Evolutionary conservation across 2,888 invertebrate genomes (phyloP).

Genomic region (Epistrophe grossulariae): DNA sequence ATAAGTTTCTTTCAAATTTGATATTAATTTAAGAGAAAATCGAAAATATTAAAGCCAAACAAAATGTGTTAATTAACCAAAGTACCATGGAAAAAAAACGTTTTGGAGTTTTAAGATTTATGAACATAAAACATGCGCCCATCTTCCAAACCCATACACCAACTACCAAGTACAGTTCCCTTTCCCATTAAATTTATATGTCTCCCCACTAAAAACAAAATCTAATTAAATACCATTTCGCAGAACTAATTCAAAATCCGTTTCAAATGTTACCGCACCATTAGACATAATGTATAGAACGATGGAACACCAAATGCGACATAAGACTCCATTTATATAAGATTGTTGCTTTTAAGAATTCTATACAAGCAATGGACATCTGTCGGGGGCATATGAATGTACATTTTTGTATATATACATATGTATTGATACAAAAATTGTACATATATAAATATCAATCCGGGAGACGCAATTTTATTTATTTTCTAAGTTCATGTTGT

Average conservation of each 20-base stretch:
- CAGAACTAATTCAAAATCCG: slow-evolving; percentile 52
- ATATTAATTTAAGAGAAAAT: background rate
- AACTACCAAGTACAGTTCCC: slow-evolving; percentile 1
- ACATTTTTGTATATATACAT: background rate
- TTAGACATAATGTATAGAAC: slow-evolving; percentile 4
- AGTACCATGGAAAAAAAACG: slow-evolving; percentile 23
- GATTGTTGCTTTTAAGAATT: slow-evolving; percentile 7
- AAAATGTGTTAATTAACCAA: slow-evolving; percentile 32
- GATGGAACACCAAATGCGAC: slow-evolving; percentile 19
- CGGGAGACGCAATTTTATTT: slow-evolving; percentile 28
- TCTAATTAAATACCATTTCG: slow-evolving; percentile 55
- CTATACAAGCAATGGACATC: slow-evolving; percentile 20
- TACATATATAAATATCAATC: slow-evolving; percentile 14
- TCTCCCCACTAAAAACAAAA: slow-evolving; percentile 32
- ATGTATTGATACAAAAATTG: too few species aligned
- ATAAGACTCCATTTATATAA: slow-evolving; percentile 1
- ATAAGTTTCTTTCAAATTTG: background rate
- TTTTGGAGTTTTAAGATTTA: slow-evolving; percentile 25
- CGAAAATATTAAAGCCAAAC: background rate
- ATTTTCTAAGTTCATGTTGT: slow-evolving; percentile 37
- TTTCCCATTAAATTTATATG: slow-evolving; percentile 12
- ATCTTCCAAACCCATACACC: background rate
- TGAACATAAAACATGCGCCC: slow-evolving; percentile 6
- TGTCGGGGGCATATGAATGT: background rate
- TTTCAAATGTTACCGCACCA: slow-evolving; percentile 48